Base-by-base conservation (phyloP, 2,797 vertebrate genomes). In the Erithacus rubecula region DNA sequence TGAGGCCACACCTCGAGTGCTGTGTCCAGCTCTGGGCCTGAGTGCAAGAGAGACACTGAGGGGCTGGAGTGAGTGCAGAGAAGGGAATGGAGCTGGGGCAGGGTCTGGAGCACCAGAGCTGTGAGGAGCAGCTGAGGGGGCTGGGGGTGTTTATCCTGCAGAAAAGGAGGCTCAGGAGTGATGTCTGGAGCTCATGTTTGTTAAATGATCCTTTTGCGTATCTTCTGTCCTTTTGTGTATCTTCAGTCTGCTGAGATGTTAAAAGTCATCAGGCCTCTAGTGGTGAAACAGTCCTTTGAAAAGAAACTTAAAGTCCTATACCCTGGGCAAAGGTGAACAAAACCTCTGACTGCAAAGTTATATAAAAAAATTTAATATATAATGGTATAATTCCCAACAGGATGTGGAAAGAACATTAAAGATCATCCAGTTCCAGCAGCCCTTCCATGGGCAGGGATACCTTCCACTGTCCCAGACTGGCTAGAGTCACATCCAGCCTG, bases 211-310 rank as follows among this genome's bases (percentile, higher is more conserved):
- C 6, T 63, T 63, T 46, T 46, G 12, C 71, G 15, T 37, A 29
- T 43, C 43, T 43, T 43, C 43, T 19, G 44, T 44, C 4, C 19
- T 43, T 19, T 20, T 43, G 39, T 39, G 39, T 39, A 39, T 15
- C 39, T 39, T 39, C 16, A 18, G 23, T 55, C 29, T 63, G 34
- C 49, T 71, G 34, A 55, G 15, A 39, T 46, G 47, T 53, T 53
- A 37, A 46, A 21, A 21, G 13, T 59, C 32, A 30, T 51, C 32
- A 43, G 37, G 9, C 11, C 26, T 51, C 0, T 0, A 69, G 5
- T 16, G 16, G 21, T 51, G 44, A 81, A 59, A 36, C 37, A 34
- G 23, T 39, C n/a, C 10, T 46, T 46, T 23, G 34, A 13, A 39
- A 63, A 15, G 29, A 55, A 83, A 63, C 49, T 12, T 39, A 5